phyloP scores from a whole-genome alignment of 2,888 invertebrate genomes.

The Rhingia rostrata region DNA sequence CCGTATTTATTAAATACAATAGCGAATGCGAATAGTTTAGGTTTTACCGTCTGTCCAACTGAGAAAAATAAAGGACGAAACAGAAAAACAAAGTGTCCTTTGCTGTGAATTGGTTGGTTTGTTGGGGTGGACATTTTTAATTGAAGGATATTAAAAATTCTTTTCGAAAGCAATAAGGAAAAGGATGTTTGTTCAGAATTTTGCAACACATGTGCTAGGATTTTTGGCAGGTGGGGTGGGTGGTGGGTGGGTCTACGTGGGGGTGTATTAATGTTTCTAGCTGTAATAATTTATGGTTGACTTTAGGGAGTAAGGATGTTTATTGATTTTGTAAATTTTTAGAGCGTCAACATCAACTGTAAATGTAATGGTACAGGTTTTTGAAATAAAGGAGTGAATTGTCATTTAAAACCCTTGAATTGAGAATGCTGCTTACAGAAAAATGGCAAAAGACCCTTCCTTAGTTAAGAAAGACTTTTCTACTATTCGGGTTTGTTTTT shows the following conservation, averaged over 20 bases:
- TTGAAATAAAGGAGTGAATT: no score
- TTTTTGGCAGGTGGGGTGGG: not conserved
- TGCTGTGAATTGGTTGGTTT: slow-evolving; percentile 1
- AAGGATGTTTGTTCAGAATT: slow-evolving; percentile 9
- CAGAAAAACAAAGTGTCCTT: slow-evolving; percentile 8
- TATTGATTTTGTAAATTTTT: no score
- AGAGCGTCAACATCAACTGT: no score
- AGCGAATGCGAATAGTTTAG: not conserved
- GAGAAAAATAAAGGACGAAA: slow-evolving; percentile 1
- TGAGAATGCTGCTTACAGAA: no score
- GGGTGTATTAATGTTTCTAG: not conserved
- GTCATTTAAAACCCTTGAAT: no score
- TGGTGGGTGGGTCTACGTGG: not conserved
- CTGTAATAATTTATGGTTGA: no score
- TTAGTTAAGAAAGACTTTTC: no score
- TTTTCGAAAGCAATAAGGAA: slow-evolving; percentile 5
- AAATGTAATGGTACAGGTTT: no score
- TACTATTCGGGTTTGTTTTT: no score
- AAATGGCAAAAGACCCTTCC: no score
- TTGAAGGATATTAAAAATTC: slow-evolving; percentile 40
- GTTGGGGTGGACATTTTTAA: slow-evolving; percentile 23
- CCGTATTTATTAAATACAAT: slow-evolving; percentile 27
- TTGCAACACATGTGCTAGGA: slow-evolving; percentile 22
- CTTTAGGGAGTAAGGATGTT: no score
- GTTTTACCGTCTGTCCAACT: slow-evolving; percentile 1